A percentile compares a stretch with the other conserved stretches of the same genome.
Conservation (phyloP, 1,140 invertebrate species). For the Zaprionus vittiger region DNA sequence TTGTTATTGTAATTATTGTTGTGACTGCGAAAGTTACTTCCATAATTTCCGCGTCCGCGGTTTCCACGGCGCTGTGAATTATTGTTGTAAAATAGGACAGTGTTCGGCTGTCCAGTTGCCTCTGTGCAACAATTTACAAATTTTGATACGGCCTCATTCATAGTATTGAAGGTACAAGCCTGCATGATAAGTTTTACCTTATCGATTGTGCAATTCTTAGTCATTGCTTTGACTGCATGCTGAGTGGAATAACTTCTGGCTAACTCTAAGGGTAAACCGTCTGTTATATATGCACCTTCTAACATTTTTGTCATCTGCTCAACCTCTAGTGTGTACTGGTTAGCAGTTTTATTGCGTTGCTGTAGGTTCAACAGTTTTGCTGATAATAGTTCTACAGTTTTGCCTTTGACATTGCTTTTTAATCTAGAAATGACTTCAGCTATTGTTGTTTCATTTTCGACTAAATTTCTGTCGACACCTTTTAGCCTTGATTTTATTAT, state of each 20-base stretch:
- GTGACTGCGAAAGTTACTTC: neutral
- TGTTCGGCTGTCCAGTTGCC: no score
- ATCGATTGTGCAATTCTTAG: no score
- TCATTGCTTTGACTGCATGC: constrained; percentile 25
- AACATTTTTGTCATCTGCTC: constrained; percentile 12
- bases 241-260: constrained; percentile 28
- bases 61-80: no score
- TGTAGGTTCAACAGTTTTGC: constrained; percentile 10
- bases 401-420: no score
- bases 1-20: no score
- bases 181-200: neutral
- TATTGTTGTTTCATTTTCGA: no score
- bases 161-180: neutral
- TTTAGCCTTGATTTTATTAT: no score
- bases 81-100: neutral
- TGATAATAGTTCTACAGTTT: constrained; percentile 1
- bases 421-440: no score
- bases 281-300: constrained; percentile 31
- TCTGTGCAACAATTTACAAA: neutral
- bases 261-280: constrained; percentile 7
- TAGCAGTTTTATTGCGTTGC: constrained; percentile 8
- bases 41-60: no score
- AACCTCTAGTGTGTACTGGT: constrained; percentile 3
- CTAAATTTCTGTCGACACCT: no score
- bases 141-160: constrained; percentile 4